Base-by-base conservation (phyloP, 2,797 vertebrate genomes). In the Novumbra hubbsi region DNA sequence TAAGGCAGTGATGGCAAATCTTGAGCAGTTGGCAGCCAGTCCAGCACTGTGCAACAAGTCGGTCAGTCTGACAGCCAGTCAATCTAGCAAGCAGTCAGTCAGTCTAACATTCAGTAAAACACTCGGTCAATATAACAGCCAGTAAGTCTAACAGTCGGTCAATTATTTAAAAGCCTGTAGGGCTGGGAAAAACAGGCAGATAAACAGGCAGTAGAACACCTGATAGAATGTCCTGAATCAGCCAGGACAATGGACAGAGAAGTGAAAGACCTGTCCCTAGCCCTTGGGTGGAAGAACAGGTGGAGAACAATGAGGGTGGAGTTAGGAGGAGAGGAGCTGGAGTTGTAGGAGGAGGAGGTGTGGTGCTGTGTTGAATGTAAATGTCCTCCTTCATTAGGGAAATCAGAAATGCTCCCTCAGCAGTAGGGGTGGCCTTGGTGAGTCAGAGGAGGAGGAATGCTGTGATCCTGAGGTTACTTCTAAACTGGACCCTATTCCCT, bases 351-450 rank as follows among this genome's bases (percentile, higher is more conserved):
- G 15, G 11, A 45, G 41, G 41, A 45, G 41, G 41, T 45, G 49
- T 19, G 17, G 17, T 17, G 50, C n/a, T 72, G 75, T 60, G 32
- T 55, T 71, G 62, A 71, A 78, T 81, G 66, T 57, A 73, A 76
- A 78, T 68, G 63, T 71, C 70, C 49, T 71, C 34, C 60, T 70
- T 64, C 70, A 74, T 80, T 73, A 45, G 17, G 49, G 16, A 66
- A 4, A n/a, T 66, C 49, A 78, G 52, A 80, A 77, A 80, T 15
- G 34, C 76, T 70, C 77, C 60, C 75, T 75, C 79, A 80, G 73
- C 68, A 72, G 49, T 75, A 75, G 66, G 67, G 75, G 70, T 48
- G 70, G 70, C 74, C 1, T 19, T 19, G 50, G 1, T 55, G 17
- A 55, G 17, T 19, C 50, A n/a, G 6, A 15, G 45, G 15, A 17